A percentile compares a stretch with the other conserved stretches of the same genome.
These are phyloP conservation scores for Chlorops oryzae DNA, from an alignment of 1,140 invertebrate genomes.

Conservation along the genomic window DNA sequence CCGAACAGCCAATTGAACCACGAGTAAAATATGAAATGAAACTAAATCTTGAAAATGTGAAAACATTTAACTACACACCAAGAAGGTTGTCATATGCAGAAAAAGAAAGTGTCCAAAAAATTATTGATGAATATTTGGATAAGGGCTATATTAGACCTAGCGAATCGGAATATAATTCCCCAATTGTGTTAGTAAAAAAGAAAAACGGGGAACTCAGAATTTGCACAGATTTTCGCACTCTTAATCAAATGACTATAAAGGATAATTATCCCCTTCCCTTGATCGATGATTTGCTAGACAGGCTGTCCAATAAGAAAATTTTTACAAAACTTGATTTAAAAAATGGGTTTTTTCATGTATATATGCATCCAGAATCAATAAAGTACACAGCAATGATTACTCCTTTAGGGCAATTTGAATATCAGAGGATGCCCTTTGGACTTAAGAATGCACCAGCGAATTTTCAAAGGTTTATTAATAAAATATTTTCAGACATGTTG, in stretches of 20 bases:
- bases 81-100: constrained; percentile 20
- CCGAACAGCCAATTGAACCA: constrained; percentile 2
- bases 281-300: constrained; percentile 38
- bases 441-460: constrained; percentile 33
- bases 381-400: constrained; percentile 36
- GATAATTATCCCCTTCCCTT: constrained; percentile 34
- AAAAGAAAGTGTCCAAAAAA: constrained; percentile 19
- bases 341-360: constrained; percentile 41
- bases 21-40: constrained; percentile 10
- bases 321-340: constrained; percentile 34
- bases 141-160: constrained; percentile 25
- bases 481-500: constrained; percentile 27
- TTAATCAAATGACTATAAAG: constrained; percentile 23
- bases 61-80: constrained; percentile 21
- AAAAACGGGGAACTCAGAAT: constrained; percentile 24
- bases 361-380: constrained; percentile 18
- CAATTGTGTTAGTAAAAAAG: constrained; percentile 30
- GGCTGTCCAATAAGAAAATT: constrained; percentile 15
- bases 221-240: constrained; percentile 26
- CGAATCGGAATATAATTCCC: constrained; percentile 31
- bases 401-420: constrained; percentile 34
- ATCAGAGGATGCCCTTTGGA: constrained; percentile 29
- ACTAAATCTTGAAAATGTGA: constrained; percentile 15
- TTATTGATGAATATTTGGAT: constrained; percentile 25
- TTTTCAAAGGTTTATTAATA: constrained; percentile 45